Evolutionary conservation across 2,888 invertebrate species (phyloP), one percentile per base, ranked within the genome.

Genomic region (Eristalis arbustorum): DNA sequence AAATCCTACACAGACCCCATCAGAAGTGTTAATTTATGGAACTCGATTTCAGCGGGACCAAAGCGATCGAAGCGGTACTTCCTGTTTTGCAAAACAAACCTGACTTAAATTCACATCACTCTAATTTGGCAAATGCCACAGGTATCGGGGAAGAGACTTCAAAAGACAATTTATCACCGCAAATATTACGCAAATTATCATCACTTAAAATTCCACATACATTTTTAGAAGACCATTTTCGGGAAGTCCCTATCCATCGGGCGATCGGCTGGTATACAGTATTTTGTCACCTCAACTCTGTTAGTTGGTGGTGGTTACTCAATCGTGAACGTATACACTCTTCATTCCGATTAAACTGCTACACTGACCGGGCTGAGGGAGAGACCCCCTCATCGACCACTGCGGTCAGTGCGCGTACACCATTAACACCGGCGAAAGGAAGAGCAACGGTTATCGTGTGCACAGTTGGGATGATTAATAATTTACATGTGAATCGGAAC

Each of bases 401-500:
- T 23, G 25, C 37, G 37, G 31, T 34, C 49, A 14, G 22, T 56
- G 25, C 25, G 40, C 22, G 25, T 22, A 56, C 34, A 56, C 34
- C 56, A 56, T 28, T 62, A 28, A 62, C 56, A 61, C 37, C 22
- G 31, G 14, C 57, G 64, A 69, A 75, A 64, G 25, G 74, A 64
- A 59, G 42, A 62, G 13, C 31, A 31, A 25, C 22, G 11, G 61
- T 25, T 14, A 59, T 25, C 25, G 59, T 56, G 56, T 67, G 2
- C 61, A 31, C n/a, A 28, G 49, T 72, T 42, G 62, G 34, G 62
- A 23, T 40, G 64, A 78, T 85, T 74, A 85, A 85, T 77, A 74
- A 78, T 85, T 85, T 78, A 82, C 81, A 66, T 81, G 81, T 40
- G 85, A 85, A 77, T 64, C 69, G 74, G 18, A 85, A 74, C 81